phyloP scores from a whole-genome alignment of 2,888 invertebrate species.

The Lycophotia porphyrea region DNA sequence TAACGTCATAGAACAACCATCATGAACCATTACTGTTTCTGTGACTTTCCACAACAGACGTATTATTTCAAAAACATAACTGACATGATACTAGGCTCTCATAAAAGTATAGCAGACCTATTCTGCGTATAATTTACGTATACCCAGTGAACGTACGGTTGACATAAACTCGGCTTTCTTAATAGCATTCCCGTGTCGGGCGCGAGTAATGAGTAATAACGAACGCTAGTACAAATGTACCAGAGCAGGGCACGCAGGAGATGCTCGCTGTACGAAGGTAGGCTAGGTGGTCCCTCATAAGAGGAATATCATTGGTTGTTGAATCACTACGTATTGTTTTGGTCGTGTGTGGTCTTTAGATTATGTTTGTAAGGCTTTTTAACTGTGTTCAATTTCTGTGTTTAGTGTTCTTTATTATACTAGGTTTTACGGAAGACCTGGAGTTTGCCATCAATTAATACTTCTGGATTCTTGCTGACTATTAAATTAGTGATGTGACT shows the following conservation, averaged over 20 bases:
- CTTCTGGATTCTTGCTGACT: background rate
- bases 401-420: background rate
- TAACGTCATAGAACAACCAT: background rate
- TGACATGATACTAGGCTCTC: constrained; percentile 18
- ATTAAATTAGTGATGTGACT: background rate
- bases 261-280: constrained; percentile 29
- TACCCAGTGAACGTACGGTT: constrained; percentile 26
- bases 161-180: constrained; percentile 53
- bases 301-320: constrained; percentile 41
- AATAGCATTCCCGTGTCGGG: constrained; percentile 59
- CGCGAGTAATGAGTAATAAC: constrained; percentile 62
- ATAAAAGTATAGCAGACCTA: constrained; percentile 45
- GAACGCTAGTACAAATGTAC: constrained; percentile 29
- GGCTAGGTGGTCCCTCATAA: constrained; percentile 44
- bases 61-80: constrained; percentile 2
- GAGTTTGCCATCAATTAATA: background rate
- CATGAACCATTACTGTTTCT: background rate
- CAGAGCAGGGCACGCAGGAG: constrained; percentile 26
- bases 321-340: constrained; percentile 27
- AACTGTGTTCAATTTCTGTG: background rate
- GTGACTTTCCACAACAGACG: background rate
- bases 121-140: constrained; percentile 42
- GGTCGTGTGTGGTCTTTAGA: constrained; percentile 43
- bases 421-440: background rate
- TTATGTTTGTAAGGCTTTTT: background rate